Conservation (phyloP, 1,140 invertebrate genomes). For the Pteromalus puparum region DNA sequence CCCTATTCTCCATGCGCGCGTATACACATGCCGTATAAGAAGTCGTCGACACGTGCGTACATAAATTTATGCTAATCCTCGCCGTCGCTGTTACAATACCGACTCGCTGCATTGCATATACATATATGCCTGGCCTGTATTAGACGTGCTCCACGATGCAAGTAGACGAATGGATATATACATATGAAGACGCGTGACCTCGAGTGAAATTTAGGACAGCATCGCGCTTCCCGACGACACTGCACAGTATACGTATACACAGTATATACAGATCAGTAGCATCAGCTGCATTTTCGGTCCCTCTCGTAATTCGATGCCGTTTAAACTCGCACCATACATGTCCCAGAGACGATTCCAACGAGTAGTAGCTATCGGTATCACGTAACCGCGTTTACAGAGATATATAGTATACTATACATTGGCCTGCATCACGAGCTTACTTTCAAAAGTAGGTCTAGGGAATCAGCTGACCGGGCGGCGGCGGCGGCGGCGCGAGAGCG, state of each 20-base stretch:
- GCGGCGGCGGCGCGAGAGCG: too few species aligned
- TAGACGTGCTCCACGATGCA: too few species aligned
- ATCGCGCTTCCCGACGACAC: background rate
- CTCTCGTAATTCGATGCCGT: background rate
- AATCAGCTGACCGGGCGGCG: constrained; percentile 65
- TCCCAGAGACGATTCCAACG: too few species aligned
- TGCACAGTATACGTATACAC: background rate
- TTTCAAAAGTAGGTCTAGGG: constrained; percentile 70
- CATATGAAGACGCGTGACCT: background rate
- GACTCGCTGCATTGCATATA: too few species aligned
- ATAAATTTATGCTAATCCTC: too few species aligned
- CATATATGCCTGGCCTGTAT: too few species aligned
- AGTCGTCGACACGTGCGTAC: background rate
- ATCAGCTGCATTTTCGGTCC: background rate
- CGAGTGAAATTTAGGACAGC: background rate
- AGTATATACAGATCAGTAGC: too few species aligned
- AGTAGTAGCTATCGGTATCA: too few species aligned
- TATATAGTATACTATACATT: background rate
- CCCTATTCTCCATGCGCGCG: too few species aligned
- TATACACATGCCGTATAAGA: background rate
- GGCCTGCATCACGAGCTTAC: background rate
- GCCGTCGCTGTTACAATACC: too few species aligned
- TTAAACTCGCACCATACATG: background rate
- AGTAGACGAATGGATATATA: too few species aligned
- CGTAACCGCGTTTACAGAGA: background rate